These are phyloP conservation scores for Actinia equina DNA, from an alignment of 64 coral and sea anemone species.

Conservation along the genomic window DNA sequence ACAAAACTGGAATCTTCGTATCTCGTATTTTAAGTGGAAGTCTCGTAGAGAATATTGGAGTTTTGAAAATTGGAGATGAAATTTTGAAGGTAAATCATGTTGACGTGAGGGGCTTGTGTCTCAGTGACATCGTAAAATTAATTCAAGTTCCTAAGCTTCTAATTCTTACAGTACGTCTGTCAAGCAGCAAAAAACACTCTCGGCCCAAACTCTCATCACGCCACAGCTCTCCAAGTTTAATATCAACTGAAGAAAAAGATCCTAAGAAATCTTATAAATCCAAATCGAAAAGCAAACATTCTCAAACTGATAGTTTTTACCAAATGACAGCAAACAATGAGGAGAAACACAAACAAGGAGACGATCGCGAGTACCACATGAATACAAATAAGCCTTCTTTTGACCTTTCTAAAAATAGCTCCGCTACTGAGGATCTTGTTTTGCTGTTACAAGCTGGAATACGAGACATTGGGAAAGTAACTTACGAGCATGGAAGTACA, in stretches of 20 bases:
- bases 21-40: constrained; percentile 72
- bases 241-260: not conserved
- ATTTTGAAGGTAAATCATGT: constrained; percentile 75
- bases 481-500: not conserved
- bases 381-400: constrained; percentile 46
- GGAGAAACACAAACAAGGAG: constrained; percentile 1
- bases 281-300: constrained; percentile 25
- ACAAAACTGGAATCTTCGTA: constrained; percentile 66
- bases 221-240: constrained; percentile 19
- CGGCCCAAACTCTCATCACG: not conserved
- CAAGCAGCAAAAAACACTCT: not conserved
- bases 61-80: constrained; percentile 83
- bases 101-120: constrained; percentile 43
- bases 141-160: constrained; percentile 78
- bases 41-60: constrained; percentile 56
- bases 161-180: constrained; percentile 58
- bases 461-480: not conserved
- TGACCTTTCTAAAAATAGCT: not conserved
- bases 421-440: constrained; percentile 43
- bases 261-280: constrained; percentile 6
- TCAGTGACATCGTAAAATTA: constrained; percentile 75
- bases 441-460: constrained; percentile 14
- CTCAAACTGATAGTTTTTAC: not conserved
- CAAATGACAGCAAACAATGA: constrained; percentile 1
- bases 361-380: not conserved